Evolutionary conservation across 2,113 vertebrate species (phyloP), one percentile per base, ranked within the genome.

Genomic region (Ceyx melanurus): DNA sequence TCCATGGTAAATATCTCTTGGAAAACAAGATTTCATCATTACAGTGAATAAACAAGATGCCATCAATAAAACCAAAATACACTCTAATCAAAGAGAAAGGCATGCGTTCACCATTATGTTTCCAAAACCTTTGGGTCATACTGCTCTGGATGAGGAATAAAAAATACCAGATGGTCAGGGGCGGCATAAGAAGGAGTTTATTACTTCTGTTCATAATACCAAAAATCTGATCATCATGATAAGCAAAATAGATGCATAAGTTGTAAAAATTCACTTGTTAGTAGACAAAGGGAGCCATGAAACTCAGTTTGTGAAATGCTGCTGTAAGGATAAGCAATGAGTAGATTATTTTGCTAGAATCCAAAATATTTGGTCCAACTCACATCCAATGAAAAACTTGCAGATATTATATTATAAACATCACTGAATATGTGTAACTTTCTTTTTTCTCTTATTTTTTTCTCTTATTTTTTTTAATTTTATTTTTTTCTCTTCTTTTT

Each of bases 31-130:
- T 90, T 89, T 90, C 40, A 67, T 60, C 5, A 1, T 26, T 72
- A 72, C 5, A 91, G 74, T 72, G 62, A 79, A 79, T 84, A 86
- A 93, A 79, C 26, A 89, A 91, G n/a, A 23, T 89, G 81, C 22
- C 26, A 79, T 57, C 42, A 72, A 73, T 87, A 78, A 90, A 93
- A 81, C 0, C 20, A 60, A 90, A 90, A 84, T 53, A 19, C 13
- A 25, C 12, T 61, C 37, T 87, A 75, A 86, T 76, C 62, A 84
- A 80, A 82, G 58, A 81, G 35, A 94, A 11, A 56, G 11, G 29
- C 8, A 42, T 15, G 26, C 2, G 0, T 81, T 83, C 58, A 64
- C 62, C 46, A 67, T 81, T 75, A 64, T 72, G 26, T 50, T 93
- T 93, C 74, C 29, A 87, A 87, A 95, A 89, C 31, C 14, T 65